Conservation (phyloP, 2,797 vertebrate species). For the Argentina silus region DNA sequence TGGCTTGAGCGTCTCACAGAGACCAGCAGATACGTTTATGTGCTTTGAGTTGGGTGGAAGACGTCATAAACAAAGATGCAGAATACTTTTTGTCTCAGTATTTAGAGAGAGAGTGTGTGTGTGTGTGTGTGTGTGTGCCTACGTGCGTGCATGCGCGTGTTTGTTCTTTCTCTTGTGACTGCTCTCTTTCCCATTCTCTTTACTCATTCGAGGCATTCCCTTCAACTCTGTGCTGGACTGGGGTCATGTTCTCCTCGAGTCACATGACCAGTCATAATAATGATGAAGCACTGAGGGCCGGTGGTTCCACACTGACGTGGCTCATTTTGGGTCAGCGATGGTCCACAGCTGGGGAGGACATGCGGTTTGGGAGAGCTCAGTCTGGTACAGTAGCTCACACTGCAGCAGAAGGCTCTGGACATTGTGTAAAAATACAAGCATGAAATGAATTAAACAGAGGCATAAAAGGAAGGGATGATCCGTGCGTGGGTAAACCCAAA, state of each 20-base stretch:
- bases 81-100: neutral
- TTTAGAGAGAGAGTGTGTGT: neutral
- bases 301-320: slow-evolving; percentile 2
- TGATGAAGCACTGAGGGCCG: neutral
- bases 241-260: neutral
- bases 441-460: neutral
- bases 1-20: slow-evolving; percentile 39
- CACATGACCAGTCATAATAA: neutral
- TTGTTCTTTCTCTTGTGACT: neutral
- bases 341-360: neutral
- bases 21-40: slow-evolving; percentile 8
- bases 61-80: neutral
- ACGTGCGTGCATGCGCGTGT: neutral
- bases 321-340: neutral
- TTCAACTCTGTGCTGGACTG: neutral
- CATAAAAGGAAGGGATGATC: neutral
- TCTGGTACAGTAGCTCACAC: neutral
- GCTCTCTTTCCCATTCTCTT: neutral
- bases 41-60: neutral
- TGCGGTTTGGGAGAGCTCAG: neutral
- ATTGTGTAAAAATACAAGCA: neutral
- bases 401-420: neutral
- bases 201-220: neutral
- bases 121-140: neutral
- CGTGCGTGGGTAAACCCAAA: neutral